These are phyloP conservation scores for Hydrolagus affinis DNA, from an alignment of 2,113 vertebrate genomes.

Conservation along the genomic window DNA sequence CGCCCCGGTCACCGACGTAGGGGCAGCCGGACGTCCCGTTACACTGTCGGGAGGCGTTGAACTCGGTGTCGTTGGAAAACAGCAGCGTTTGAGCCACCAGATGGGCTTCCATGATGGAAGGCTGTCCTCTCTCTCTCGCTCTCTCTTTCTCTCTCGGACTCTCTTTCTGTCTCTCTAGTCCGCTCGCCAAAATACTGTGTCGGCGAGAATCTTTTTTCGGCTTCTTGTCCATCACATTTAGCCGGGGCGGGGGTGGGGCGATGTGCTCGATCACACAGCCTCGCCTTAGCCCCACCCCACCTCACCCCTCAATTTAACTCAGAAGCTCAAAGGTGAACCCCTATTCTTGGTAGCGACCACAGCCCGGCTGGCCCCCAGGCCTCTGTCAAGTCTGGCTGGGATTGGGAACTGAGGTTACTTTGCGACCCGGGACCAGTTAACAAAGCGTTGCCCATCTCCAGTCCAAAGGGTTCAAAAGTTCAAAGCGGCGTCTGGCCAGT, in stretches of 20 bases:
- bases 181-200: too few relatives aligned
- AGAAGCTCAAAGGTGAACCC: neutral
- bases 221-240: too few relatives aligned
- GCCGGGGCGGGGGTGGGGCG: too few relatives aligned
- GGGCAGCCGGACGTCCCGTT: slow-evolving; percentile 48
- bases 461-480: neutral
- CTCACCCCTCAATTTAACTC: neutral
- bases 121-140: neutral
- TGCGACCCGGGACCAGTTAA: neutral
- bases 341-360: too few relatives aligned
- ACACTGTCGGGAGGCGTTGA: slow-evolving; percentile 55
- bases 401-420: neutral
- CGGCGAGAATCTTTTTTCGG: too few relatives aligned
- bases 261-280: too few relatives aligned
- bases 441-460: neutral
- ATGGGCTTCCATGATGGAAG: slow-evolving; percentile 64
- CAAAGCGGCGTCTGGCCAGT: slow-evolving; percentile 47
- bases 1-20: slow-evolving; percentile 48
- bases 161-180: too few relatives aligned
- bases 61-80: slow-evolving; percentile 56
- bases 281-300: too few relatives aligned
- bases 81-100: slow-evolving; percentile 49
- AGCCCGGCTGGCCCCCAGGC: too few relatives aligned
- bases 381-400: neutral
- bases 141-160: too few relatives aligned